Evolutionary conservation across 2,113 vertebrate genomes (phyloP).

Genomic region (Lontra canadensis): DNA sequence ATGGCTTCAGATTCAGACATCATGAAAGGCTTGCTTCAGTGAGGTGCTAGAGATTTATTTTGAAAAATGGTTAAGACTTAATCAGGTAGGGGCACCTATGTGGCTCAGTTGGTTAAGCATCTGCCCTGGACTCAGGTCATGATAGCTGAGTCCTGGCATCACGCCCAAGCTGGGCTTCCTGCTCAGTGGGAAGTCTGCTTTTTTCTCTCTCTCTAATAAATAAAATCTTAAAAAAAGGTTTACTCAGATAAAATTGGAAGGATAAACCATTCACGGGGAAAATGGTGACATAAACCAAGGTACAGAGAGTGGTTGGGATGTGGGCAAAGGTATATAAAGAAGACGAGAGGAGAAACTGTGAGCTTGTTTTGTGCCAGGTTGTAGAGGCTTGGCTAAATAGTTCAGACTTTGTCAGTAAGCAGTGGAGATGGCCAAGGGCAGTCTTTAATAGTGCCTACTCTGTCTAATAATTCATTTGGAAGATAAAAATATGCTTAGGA

Average conservation of each 20-base stretch:
- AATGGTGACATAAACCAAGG: not conserved
- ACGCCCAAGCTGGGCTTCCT: not conserved
- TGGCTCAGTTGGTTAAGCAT: not conserved
- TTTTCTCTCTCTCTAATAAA: not conserved
- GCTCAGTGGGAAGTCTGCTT: not conserved
- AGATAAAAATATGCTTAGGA: not conserved
- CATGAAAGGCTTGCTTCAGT: not conserved
- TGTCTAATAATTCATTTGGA: not conserved
- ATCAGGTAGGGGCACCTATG: not conserved
- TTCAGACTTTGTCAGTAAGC: not conserved
- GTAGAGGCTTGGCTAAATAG: not conserved
- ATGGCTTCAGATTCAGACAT: not conserved
- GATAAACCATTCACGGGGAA: not conserved
- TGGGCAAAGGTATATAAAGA: not conserved
- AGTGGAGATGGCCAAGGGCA: not conserved
- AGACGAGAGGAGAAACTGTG: not conserved
- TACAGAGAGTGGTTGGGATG: not conserved
- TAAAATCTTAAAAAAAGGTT: not conserved
- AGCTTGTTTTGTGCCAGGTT: not conserved
- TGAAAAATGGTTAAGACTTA: not conserved
- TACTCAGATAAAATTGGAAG: not conserved
- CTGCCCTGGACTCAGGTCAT: not conserved
- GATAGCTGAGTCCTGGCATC: not conserved
- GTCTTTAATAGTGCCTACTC: not conserved
- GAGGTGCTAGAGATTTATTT: not conserved